Evolutionary conservation across 2,797 vertebrate species (phyloP).

Genomic region (Kryptopterus vitreolus): DNA sequence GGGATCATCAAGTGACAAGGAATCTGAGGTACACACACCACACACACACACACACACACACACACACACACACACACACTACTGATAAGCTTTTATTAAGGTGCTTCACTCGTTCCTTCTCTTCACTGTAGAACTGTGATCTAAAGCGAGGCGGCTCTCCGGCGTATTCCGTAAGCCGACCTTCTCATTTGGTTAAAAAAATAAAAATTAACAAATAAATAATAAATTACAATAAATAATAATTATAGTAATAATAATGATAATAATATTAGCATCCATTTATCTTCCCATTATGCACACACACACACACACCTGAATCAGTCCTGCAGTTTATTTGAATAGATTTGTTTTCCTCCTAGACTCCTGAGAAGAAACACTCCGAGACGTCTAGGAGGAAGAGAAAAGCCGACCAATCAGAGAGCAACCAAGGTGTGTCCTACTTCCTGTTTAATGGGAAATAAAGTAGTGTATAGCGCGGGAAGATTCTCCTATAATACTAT

Average conservation of each 20-base stretch:
- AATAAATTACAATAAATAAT: too few relatives aligned
- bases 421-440: slow-evolving; percentile 88
- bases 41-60: neutral
- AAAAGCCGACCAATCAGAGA: slow-evolving; percentile 97
- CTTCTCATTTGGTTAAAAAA: neutral
- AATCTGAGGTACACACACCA: slow-evolving; percentile 85
- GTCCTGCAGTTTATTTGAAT: neutral
- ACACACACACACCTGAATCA: neutral
- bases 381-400: slow-evolving; percentile 95
- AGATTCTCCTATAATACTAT: too few relatives aligned
- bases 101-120: slow-evolving; percentile 46
- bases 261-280: neutral
- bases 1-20: slow-evolving; percentile 98
- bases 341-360: slow-evolving; percentile 72
- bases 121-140: slow-evolving; percentile 60
- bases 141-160: slow-evolving; percentile 79
- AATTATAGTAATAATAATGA: too few relatives aligned
- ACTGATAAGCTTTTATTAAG: neutral
- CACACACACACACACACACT: neutral
- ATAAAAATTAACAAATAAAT: too few relatives aligned
- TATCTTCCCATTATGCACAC: too few relatives aligned
- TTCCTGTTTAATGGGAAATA: neutral
- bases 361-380: slow-evolving; percentile 96
- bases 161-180: slow-evolving; percentile 73
- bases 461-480: neutral